These are phyloP conservation scores for Leucania comma DNA, from an alignment of 2,888 invertebrate genomes.

Conservation along the genomic window DNA sequence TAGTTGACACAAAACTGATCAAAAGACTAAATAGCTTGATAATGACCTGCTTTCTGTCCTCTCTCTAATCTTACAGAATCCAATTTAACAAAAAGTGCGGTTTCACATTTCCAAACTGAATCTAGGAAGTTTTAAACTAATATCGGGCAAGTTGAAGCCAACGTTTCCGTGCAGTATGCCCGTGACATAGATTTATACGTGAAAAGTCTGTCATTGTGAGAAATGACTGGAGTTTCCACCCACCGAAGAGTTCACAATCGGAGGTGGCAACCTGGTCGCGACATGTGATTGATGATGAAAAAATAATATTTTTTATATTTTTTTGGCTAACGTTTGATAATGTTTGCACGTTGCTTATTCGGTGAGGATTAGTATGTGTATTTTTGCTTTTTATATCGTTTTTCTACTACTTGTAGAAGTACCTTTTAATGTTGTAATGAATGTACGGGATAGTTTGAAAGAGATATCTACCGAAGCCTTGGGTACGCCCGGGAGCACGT, in stretches of 20 bases:
- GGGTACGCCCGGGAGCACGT: too few species aligned
- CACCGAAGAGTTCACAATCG: conserved; percentile 75
- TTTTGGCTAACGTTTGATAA: conserved; percentile 34
- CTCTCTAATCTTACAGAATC: conserved; percentile 38
- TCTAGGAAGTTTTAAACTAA: conserved; percentile 64
- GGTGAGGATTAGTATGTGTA: background rate
- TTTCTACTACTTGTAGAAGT: too few species aligned
- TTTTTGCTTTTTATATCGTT: too few species aligned
- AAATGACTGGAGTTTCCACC: conserved; percentile 79
- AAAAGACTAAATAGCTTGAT: background rate
- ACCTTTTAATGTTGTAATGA: too few species aligned
- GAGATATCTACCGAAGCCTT: too few species aligned
- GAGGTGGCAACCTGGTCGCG: conserved; percentile 73
- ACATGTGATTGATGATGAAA: conserved; percentile 73
- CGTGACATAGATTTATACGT: conserved; percentile 77
- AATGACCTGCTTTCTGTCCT: conserved; percentile 1
- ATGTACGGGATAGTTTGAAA: too few species aligned
- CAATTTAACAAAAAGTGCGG: conserved; percentile 54
- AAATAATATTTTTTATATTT: conserved; percentile 55
- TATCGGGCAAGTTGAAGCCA: conserved; percentile 57
- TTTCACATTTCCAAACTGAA: conserved; percentile 55
- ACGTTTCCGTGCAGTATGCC: conserved; percentile 67
- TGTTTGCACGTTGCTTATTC: conserved; percentile 21
- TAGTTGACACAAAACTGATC: background rate
- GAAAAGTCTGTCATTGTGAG: conserved; percentile 81